These are phyloP conservation scores for Abrostola triplasia DNA, from an alignment of 2,888 invertebrate genomes.

Conservation along the genomic window DNA sequence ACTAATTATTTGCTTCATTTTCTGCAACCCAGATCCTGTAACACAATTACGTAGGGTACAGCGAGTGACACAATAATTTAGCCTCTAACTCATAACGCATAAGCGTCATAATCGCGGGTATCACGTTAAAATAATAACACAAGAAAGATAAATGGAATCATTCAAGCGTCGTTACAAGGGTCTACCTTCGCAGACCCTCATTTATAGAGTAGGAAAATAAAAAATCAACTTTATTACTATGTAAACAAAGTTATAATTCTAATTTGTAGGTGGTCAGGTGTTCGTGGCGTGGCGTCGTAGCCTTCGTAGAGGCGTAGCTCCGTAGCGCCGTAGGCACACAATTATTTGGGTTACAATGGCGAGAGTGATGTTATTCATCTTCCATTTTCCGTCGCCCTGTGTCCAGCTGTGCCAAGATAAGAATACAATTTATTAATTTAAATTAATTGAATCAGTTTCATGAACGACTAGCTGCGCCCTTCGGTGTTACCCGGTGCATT, in stretches of 20 bases:
- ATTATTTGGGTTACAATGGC: conserved; percentile 57
- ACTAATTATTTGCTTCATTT: conserved; percentile 48
- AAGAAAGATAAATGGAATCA: conserved; percentile 67
- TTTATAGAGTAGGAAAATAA: conserved; percentile 22
- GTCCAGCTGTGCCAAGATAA: conserved; percentile 42
- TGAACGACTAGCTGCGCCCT: too few species aligned
- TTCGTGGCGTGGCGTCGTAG: conserved; percentile 37
- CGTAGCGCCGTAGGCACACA: conserved; percentile 50
- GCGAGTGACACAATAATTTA: conserved; percentile 38
- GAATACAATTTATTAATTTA: conserved; percentile 39
- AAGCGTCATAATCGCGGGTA: conserved; percentile 51
- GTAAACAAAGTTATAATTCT: conserved; percentile 48
- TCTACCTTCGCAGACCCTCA: conserved; percentile 52
- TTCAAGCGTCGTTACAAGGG: conserved; percentile 65
- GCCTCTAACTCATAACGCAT: conserved; percentile 35
- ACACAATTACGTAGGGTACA: conserved; percentile 37
- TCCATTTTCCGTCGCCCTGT: conserved; percentile 36
- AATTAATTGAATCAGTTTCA: conserved; percentile 19
- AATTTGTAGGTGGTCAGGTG: conserved; percentile 54
- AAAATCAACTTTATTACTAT: conserved; percentile 39
- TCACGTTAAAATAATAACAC: conserved; percentile 62
- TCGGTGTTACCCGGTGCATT: too few species aligned
- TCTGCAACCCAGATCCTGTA: conserved; percentile 41
- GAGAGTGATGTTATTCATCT: conserved; percentile 57
- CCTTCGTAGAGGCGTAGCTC: conserved; percentile 23